Conservation (phyloP, 2,888 invertebrate genomes). For the Candidula unifasciata region DNA sequence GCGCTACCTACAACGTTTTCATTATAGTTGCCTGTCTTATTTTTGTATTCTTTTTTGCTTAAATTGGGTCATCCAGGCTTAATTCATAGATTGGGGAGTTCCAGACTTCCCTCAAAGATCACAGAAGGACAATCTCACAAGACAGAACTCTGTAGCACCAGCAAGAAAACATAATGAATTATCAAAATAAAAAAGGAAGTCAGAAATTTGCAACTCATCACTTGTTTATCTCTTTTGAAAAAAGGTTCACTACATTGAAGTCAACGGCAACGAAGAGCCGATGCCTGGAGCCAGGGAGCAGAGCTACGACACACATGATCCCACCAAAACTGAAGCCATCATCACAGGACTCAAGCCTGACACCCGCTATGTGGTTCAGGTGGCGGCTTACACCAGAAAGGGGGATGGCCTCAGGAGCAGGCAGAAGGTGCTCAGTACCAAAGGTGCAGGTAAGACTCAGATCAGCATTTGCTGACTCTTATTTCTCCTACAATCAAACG, state of each 20-base stretch:
- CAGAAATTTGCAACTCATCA: too few relatives aligned
- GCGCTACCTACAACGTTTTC: too few relatives aligned
- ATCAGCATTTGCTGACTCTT: too few relatives aligned
- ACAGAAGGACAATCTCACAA: too few relatives aligned
- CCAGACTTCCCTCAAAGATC: too few relatives aligned
- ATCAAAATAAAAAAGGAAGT: too few relatives aligned
- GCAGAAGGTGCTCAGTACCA: conserved; percentile 89
- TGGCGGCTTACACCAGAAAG: conserved; percentile 95
- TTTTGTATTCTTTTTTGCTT: too few relatives aligned
- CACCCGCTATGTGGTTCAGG: conserved; percentile 90
- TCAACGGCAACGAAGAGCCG: conserved; percentile 65
- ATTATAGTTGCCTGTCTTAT: too few relatives aligned
- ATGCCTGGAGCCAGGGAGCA: conserved; percentile 64
- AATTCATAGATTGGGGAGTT: too few relatives aligned
- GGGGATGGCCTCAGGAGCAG: conserved; percentile 96
- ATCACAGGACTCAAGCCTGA: conserved; percentile 95
- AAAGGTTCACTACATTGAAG: conserved; percentile 80
- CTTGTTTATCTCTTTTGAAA: background rate
- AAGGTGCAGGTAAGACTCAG: conserved; percentile 70
- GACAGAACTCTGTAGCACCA: too few relatives aligned
- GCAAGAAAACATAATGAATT: too few relatives aligned
- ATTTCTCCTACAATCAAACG: background rate
- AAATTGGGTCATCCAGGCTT: too few relatives aligned
- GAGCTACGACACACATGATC: conserved; percentile 90
- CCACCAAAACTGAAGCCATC: conserved; percentile 86